phyloP scores from a whole-genome alignment of 2,113 vertebrate genomes.

The Lepus americanus region DNA sequence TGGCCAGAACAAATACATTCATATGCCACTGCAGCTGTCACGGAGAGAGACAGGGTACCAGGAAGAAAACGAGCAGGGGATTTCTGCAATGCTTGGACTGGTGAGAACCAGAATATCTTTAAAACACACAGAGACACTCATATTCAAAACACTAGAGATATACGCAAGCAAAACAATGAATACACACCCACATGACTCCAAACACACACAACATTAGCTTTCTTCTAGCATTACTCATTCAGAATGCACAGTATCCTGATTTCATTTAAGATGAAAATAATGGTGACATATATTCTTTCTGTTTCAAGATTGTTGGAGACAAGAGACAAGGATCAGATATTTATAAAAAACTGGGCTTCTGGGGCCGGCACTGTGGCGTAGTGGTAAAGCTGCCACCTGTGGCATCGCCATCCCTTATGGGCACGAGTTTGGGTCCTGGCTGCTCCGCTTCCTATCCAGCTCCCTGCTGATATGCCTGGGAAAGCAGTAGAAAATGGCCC shows the following conservation, averaged over 20 bases:
- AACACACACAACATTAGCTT: not conserved
- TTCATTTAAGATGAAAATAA: slow-evolving; percentile 18
- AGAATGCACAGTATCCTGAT: not conserved
- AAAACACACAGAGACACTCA: not conserved
- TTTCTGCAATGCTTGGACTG: not conserved
- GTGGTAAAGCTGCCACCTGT: too few species aligned
- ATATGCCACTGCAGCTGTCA: not conserved
- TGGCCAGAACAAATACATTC: not conserved
- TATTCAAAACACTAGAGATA: not conserved
- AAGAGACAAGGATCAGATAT: not conserved
- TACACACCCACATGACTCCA: not conserved
- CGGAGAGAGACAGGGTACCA: not conserved
- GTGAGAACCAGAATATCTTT: not conserved
- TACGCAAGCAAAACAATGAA: not conserved
- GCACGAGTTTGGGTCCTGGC: too few species aligned
- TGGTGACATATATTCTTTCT: not conserved
- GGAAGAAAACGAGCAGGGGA: not conserved
- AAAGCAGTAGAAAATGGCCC: too few species aligned
- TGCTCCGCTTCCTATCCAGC: too few species aligned
- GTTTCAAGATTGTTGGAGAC: not conserved
- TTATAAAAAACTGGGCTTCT: not conserved
- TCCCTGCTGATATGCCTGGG: too few species aligned
- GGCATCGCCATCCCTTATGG: too few species aligned
- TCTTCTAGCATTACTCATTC: not conserved
- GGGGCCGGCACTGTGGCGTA: too few species aligned